These are phyloP conservation scores for Morpho deidamia DNA, from an alignment of 2,888 invertebrate species.

Conservation along the genomic window DNA sequence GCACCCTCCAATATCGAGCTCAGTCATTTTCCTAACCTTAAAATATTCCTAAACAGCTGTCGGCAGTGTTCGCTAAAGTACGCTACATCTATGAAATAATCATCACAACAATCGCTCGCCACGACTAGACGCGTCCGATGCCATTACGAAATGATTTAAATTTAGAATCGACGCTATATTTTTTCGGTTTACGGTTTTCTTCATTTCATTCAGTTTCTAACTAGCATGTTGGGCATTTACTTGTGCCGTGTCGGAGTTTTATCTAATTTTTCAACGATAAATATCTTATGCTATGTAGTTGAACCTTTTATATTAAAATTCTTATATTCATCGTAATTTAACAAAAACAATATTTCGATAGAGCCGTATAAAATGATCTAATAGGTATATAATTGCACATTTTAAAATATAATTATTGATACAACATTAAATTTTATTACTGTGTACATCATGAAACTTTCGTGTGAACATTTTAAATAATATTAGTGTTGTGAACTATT, in stretches of 20 bases:
- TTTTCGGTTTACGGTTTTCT: constrained; percentile 60
- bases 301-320: background rate
- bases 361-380: background rate
- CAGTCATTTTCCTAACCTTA: constrained; percentile 71
- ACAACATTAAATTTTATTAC: background rate
- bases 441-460: constrained; percentile 23
- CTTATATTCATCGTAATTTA: background rate
- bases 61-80: constrained; percentile 35
- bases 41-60: constrained; percentile 65
- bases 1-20: constrained; percentile 65
- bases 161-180: constrained; percentile 55
- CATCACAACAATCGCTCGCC: constrained; percentile 33
- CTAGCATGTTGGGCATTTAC: constrained; percentile 42
- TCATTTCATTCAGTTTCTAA: constrained; percentile 69
- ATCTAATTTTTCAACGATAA: background rate
- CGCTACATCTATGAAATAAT: constrained; percentile 37
- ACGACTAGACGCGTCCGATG: constrained; percentile 49
- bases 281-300: background rate
- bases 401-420: background rate
- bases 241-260: constrained; percentile 33
- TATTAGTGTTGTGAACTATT: constrained; percentile 35
- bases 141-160: constrained; percentile 69
- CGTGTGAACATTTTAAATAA: constrained; percentile 38
- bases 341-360: background rate
- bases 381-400: background rate